Conservation (phyloP, 1,140 invertebrate species). For the Aphidius ervi region DNA sequence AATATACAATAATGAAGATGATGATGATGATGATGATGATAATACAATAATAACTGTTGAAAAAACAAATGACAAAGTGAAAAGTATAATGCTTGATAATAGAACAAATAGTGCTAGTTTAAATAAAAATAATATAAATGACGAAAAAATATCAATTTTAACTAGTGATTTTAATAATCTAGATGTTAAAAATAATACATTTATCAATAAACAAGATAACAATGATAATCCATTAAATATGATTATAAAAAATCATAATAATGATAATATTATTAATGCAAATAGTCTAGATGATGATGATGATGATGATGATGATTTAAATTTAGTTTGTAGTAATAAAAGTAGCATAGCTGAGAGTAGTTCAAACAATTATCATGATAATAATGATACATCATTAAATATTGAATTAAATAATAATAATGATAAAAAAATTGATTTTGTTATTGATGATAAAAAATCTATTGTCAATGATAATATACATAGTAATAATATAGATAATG, state of each 20-base stretch:
- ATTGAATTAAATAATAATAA: conserved; percentile 35
- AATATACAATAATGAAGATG: conserved; percentile 36
- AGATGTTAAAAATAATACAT: conserved; percentile 26
- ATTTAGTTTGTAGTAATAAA: conserved; percentile 34
- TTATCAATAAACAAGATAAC: conserved; percentile 18
- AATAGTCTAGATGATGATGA: conserved; percentile 6
- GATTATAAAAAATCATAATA: neutral
- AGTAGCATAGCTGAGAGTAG: conserved; percentile 42
- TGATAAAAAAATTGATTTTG: conserved; percentile 38
- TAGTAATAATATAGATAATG: conserved; percentile 40
- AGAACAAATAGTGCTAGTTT: conserved; percentile 33
- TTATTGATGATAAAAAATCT: conserved; percentile 38
- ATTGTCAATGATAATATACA: conserved; percentile 25
- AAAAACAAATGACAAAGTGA: conserved; percentile 37
- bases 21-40: conserved; percentile 35
- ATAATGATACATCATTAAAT: conserved; percentile 35
- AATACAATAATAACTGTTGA: conserved; percentile 38
- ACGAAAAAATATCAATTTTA: conserved; percentile 20
- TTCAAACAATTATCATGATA: conserved; percentile 34
- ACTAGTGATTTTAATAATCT: conserved; percentile 26
- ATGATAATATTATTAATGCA: neutral
- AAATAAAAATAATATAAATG: conserved; percentile 13
- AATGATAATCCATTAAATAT: neutral
- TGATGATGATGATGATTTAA: conserved; percentile 1
- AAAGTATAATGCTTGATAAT: conserved; percentile 38